phyloP scores from a whole-genome alignment of 2,113 vertebrate species.

The Salminus brasiliensis region DNA sequence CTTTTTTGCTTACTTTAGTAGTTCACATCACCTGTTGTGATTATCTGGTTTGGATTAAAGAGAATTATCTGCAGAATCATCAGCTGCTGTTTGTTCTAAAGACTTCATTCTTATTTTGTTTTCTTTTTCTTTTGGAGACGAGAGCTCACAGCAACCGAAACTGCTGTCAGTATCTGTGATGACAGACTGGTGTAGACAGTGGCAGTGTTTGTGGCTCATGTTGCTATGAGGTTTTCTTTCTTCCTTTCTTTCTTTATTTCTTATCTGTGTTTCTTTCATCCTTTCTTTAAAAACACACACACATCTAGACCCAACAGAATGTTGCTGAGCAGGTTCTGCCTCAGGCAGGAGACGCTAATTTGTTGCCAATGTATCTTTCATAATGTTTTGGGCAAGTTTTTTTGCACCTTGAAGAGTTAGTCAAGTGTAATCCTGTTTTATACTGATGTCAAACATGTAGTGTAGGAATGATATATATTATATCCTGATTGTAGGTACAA shows the following conservation, averaged over 20 bases:
- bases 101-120: too few species aligned
- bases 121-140: background rate
- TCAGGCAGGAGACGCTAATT: background rate
- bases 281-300: background rate
- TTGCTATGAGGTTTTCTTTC: slow-evolving; percentile 24
- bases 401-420: background rate
- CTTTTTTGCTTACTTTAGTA: background rate
- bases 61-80: background rate
- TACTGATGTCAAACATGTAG: background rate
- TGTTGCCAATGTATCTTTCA: slow-evolving; percentile 1
- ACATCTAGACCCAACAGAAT: slow-evolving; percentile 3
- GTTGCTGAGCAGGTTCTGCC: slow-evolving; percentile 16
- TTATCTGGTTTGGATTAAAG: background rate
- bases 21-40: background rate
- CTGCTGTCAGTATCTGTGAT: slow-evolving; percentile 1
- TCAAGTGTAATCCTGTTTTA: background rate
- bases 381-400: background rate
- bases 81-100: slow-evolving; percentile 15
- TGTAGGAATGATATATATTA: background rate
- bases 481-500: background rate
- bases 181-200: slow-evolving; percentile 26
- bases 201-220: slow-evolving; percentile 1
- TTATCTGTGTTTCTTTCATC: background rate
- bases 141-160: background rate
- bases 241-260: background rate